These are phyloP conservation scores for Ectemnius lituratus DNA, from an alignment of 2,888 invertebrate species.

Conservation along the genomic window DNA sequence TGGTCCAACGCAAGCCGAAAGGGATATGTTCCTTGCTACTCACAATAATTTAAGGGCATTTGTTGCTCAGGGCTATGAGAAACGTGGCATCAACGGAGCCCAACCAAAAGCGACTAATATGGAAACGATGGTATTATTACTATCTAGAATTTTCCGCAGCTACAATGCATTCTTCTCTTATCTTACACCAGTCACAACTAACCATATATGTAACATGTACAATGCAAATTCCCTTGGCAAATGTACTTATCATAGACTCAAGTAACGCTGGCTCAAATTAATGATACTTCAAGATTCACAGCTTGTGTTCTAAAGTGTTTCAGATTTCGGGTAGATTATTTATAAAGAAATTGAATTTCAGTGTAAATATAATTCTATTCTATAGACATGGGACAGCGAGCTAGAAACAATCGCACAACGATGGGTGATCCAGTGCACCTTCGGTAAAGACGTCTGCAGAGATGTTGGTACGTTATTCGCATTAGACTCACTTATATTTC, in stretches of 20 bases:
- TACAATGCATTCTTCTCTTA: too few relatives aligned
- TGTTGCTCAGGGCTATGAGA: conserved; percentile 73
- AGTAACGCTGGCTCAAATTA: background rate
- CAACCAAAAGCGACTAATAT: conserved; percentile 73
- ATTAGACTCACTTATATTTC: background rate
- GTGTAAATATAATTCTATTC: background rate
- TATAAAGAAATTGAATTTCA: too few relatives aligned
- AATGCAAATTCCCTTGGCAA: too few relatives aligned
- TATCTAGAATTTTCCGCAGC: too few relatives aligned
- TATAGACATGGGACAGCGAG: conserved; percentile 68
- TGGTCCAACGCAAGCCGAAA: background rate
- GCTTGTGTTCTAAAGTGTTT: too few relatives aligned
- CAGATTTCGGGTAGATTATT: too few relatives aligned
- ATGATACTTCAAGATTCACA: background rate
- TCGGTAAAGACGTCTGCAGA: conserved; percentile 70
- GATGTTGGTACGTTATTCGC: conserved; percentile 57
- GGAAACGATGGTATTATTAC: conserved; percentile 31
- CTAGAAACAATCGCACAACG: conserved; percentile 75
- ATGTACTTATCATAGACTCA: background rate
- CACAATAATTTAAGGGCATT: conserved; percentile 74
- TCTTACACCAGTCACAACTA: too few relatives aligned
- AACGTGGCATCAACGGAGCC: conserved; percentile 71
- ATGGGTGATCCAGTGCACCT: conserved; percentile 78
- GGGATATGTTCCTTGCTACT: background rate
- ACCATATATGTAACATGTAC: too few relatives aligned